A percentile compares a stretch with the other conserved stretches of the same genome.
Evolutionary conservation across 1,140 invertebrate species (phyloP).

Genomic region (Dendroctonus valens): DNA sequence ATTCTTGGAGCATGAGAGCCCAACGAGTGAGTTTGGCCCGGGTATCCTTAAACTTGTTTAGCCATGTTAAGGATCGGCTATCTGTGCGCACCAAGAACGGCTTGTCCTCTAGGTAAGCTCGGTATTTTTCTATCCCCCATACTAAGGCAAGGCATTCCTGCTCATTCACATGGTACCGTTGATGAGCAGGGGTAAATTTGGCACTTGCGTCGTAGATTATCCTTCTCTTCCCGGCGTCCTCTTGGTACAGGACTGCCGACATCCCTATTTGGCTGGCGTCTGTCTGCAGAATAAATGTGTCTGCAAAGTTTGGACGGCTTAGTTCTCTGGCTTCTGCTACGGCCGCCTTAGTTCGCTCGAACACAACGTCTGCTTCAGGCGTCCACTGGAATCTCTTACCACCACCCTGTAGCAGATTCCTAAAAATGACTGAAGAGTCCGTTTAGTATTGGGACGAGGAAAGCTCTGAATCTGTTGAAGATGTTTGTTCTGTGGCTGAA

Average conservation of each 20-base stretch:
- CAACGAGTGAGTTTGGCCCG: slow-evolving; percentile 42
- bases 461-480: slow-evolving; percentile 33
- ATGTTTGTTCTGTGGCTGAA: slow-evolving; percentile 36
- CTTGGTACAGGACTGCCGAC: background rate
- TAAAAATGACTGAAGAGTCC: background rate
- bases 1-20: slow-evolving; percentile 41
- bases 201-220: slow-evolving; percentile 4
- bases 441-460: slow-evolving; percentile 30
- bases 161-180: too few species aligned
- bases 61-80: too few species aligned
- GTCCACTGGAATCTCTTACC: too few species aligned
- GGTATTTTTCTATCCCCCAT: too few species aligned
- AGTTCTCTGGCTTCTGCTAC: background rate
- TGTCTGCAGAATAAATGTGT: background rate
- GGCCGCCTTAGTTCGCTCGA: too few species aligned
- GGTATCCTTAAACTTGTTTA: slow-evolving; percentile 27
- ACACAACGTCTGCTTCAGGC: too few species aligned
- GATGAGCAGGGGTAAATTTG: too few species aligned
- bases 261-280: background rate
- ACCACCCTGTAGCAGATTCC: background rate
- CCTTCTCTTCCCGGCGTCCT: background rate
- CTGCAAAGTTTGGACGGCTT: background rate
- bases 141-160: too few species aligned
- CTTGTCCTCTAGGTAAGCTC: too few species aligned
- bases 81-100: too few species aligned